These are phyloP conservation scores for Xanthia togata DNA, from an alignment of 2,888 invertebrate genomes.

Conservation along the genomic window DNA sequence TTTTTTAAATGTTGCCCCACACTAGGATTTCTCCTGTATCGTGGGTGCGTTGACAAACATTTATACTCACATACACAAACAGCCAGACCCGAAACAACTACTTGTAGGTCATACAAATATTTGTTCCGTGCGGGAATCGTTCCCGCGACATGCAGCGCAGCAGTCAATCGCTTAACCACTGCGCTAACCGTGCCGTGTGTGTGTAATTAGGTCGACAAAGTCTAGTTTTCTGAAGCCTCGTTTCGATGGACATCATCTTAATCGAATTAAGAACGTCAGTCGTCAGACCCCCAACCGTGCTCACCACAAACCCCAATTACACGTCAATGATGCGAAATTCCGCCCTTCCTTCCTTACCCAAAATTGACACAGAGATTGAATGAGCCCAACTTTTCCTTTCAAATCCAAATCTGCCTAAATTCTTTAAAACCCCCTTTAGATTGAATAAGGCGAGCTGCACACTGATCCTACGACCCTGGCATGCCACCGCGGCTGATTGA, in stretches of 20 bases:
- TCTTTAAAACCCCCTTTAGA: constrained; percentile 12
- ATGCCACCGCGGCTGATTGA: constrained; percentile 68
- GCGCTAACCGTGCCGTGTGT: too few relatives aligned
- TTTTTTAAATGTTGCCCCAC: too few relatives aligned
- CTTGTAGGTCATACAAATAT: too few relatives aligned
- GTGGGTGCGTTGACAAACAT: too few relatives aligned
- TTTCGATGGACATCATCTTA: not conserved
- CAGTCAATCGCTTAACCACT: too few relatives aligned
- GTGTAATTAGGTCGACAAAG: not conserved
- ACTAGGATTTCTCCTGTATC: too few relatives aligned
- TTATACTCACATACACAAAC: too few relatives aligned
- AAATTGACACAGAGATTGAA: not conserved
- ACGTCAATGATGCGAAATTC: constrained; percentile 2
- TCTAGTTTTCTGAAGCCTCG: not conserved
- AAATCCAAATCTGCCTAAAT: constrained; percentile 27
- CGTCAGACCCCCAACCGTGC: constrained; percentile 1
- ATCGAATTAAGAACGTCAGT: not conserved
- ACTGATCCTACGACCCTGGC: constrained; percentile 54
- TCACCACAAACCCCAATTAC: constrained; percentile 1
- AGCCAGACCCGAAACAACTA: too few relatives aligned
- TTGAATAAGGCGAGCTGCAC: constrained; percentile 37
- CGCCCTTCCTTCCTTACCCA: not conserved
- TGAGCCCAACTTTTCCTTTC: constrained; percentile 14
- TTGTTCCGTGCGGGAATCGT: too few relatives aligned
- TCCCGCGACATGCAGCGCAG: too few relatives aligned